Evolutionary conservation across 2,797 vertebrate genomes (phyloP).

Genomic region (Okamejei kenojei): DNA sequence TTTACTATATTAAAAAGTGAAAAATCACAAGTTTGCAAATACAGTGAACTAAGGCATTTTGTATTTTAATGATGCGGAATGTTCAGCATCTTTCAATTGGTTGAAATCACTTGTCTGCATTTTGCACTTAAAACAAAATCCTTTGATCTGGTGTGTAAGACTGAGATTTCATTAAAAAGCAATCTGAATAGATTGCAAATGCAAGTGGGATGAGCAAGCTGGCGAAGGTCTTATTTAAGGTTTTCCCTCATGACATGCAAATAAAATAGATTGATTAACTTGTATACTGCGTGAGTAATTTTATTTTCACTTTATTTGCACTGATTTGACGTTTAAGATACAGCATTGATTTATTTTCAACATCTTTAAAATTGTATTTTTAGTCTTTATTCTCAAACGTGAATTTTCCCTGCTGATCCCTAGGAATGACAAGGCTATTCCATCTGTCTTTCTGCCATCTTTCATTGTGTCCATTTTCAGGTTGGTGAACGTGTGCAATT

Average conservation of each 20-base stretch:
- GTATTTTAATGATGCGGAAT: constrained; percentile 75
- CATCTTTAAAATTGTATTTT: background rate
- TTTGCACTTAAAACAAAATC: constrained; percentile 71
- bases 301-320: background rate
- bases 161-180: constrained; percentile 47
- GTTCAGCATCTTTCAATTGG: constrained; percentile 69
- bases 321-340: background rate
- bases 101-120: constrained; percentile 64
- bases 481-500: background rate
- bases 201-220: constrained; percentile 62
- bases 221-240: constrained; percentile 67
- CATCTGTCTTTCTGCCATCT: background rate
- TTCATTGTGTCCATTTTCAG: background rate
- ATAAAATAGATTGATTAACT: constrained; percentile 56
- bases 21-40: constrained; percentile 68
- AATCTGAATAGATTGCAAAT: constrained; percentile 44
- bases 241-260: constrained; percentile 57
- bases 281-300: constrained; percentile 50
- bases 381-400: background rate
- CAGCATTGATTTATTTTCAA: background rate
- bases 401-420: background rate
- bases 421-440: background rate
- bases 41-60: constrained; percentile 65
- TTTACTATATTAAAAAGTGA: constrained; percentile 57
- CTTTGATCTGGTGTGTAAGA: constrained; percentile 58